phyloP scores from a whole-genome alignment of 2,113 vertebrate species.

The Leptobrachium leishanense region DNA sequence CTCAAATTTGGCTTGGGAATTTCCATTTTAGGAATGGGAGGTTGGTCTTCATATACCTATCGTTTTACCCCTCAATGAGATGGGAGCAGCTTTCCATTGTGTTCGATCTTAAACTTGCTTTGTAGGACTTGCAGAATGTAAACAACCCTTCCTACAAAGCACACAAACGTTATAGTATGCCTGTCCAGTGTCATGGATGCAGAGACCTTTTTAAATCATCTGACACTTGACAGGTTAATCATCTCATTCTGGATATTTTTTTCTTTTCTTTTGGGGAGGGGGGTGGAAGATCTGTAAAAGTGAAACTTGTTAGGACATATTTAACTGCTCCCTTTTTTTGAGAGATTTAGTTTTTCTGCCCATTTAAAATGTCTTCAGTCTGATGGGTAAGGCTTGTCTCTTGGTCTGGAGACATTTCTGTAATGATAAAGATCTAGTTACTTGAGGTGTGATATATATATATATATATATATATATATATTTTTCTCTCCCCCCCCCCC shows the following conservation, averaged over 20 bases:
- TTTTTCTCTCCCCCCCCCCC: too few relatives aligned
- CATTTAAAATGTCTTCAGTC: background rate
- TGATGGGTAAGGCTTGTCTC: background rate
- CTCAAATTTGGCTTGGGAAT: background rate
- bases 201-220: background rate
- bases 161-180: background rate
- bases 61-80: constrained; percentile 71
- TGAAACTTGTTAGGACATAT: constrained; percentile 38
- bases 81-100: constrained; percentile 80
- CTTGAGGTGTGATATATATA: too few relatives aligned
- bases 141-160: background rate
- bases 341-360: too few relatives aligned
- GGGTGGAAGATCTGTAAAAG: constrained; percentile 55
- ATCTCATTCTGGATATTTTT: constrained; percentile 76
- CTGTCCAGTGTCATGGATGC: background rate
- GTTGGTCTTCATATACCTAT: constrained; percentile 54
- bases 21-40: constrained; percentile 29
- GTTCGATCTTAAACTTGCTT: constrained; percentile 24
- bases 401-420: background rate
- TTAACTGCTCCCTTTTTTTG: background rate
- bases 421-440: background rate
- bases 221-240: constrained; percentile 55
- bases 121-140: background rate
- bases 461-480: too few relatives aligned
- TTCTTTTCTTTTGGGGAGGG: constrained; percentile 59